phyloP scores from a whole-genome alignment of 2,888 invertebrate genomes.

The Parnassius apollo region DNA sequence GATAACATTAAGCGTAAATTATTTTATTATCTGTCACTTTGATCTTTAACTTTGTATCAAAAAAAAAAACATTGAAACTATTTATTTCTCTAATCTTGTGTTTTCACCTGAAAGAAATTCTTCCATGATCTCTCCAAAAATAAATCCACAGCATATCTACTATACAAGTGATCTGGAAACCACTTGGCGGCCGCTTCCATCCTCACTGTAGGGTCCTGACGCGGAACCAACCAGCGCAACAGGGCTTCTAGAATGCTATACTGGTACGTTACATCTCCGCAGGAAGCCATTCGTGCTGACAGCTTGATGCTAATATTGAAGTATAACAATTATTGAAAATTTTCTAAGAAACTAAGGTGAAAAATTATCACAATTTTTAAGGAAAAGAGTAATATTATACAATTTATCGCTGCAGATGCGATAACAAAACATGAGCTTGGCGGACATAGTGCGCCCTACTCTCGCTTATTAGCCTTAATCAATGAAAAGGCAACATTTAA shows the following conservation, averaged over 20 bases:
- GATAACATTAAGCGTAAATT: too few relatives aligned
- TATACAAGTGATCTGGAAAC: slow-evolving; percentile 47
- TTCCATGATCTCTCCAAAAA: slow-evolving; percentile 54
- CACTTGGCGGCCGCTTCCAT: slow-evolving; percentile 46
- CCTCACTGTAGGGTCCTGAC: slow-evolving; percentile 43
- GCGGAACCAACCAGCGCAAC: slow-evolving; percentile 59
- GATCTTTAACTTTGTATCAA: too few relatives aligned
- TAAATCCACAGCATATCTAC: slow-evolving; percentile 38
- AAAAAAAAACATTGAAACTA: not conserved
- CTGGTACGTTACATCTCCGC: slow-evolving; percentile 55
- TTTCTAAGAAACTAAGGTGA: too few relatives aligned
- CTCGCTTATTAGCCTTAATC: too few relatives aligned
- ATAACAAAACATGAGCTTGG: too few relatives aligned
- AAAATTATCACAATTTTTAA: too few relatives aligned
- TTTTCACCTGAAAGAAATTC: slow-evolving; percentile 51
- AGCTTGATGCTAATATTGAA: slow-evolving; percentile 43
- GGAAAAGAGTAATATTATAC: too few relatives aligned
- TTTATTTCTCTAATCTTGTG: not conserved
- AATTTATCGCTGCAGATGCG: too few relatives aligned
- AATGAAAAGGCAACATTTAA: too few relatives aligned
- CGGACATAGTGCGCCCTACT: too few relatives aligned
- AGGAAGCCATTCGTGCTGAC: slow-evolving; percentile 40
- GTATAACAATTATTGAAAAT: not conserved
- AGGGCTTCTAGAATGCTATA: slow-evolving; percentile 53
- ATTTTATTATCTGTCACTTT: too few relatives aligned